A percentile compares a stretch with the other conserved stretches of the same genome.
Conservation (phyloP, 1,140 invertebrate species). For the Drosophila busckii region DNA sequence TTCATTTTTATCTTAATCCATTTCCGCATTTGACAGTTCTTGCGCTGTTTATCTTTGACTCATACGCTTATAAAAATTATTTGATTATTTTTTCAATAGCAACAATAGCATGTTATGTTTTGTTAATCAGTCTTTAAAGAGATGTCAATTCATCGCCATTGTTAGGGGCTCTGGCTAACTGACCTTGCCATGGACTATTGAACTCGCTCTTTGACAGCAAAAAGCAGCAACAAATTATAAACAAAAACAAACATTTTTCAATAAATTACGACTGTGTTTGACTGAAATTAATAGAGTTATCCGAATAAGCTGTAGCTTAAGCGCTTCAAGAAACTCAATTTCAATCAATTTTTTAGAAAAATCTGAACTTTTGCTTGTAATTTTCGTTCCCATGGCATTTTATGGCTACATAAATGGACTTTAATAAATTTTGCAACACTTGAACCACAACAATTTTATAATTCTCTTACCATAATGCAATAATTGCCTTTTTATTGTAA, state of each 20-base stretch:
- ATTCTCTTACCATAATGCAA: too few species aligned
- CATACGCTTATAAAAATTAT: constrained; percentile 10
- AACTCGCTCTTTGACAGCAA: constrained; percentile 40
- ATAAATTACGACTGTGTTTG: constrained; percentile 15
- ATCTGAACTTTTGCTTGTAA: too few species aligned
- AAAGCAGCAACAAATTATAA: constrained; percentile 3
- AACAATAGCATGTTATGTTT: constrained; percentile 4
- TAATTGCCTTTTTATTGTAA: too few species aligned
- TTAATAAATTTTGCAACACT: too few species aligned
- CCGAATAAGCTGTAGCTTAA: too few species aligned
- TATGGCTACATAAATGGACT: too few species aligned
- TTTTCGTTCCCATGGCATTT: too few species aligned
- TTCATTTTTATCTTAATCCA: constrained; percentile 12
- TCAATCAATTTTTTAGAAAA: too few species aligned
- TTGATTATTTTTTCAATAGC: too few species aligned
- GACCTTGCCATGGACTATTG: constrained; percentile 44
- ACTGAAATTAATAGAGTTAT: too few species aligned
- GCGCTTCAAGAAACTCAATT: too few species aligned
- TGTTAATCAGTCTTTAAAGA: constrained; percentile 21
- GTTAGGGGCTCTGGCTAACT: constrained; percentile 6
- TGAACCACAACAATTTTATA: too few species aligned
- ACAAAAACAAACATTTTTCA: constrained; percentile 12
- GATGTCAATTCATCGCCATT: constrained; percentile 45
- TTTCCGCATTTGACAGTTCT: constrained; percentile 48
- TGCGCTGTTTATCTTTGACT: constrained; percentile 36